These are phyloP conservation scores for Heliconius hortense DNA, from an alignment of 2,888 invertebrate genomes.

Conservation along the genomic window DNA sequence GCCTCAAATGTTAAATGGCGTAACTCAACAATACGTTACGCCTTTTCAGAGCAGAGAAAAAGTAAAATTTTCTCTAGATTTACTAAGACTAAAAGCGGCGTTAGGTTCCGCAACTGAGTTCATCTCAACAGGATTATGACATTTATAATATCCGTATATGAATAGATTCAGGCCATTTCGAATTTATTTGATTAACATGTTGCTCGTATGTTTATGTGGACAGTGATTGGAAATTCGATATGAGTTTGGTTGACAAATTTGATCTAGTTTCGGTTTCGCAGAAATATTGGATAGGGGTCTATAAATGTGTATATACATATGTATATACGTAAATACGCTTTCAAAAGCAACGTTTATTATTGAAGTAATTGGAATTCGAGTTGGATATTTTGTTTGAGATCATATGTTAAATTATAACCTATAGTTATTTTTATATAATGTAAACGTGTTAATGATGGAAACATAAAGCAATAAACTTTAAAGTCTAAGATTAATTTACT, in stretches of 20 bases:
- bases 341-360: not conserved
- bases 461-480: too few relatives aligned
- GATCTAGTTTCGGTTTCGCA: constrained; percentile 11
- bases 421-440: not conserved
- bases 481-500: too few relatives aligned
- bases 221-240: constrained; percentile 22
- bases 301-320: not conserved
- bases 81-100: not conserved
- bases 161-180: not conserved
- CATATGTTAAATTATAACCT: not conserved
- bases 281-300: constrained; percentile 8
- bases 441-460: not conserved
- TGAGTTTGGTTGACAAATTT: constrained; percentile 15
- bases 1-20: too few relatives aligned
- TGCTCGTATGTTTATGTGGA: constrained; percentile 21
- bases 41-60: too few relatives aligned
- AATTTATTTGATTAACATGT: constrained; percentile 42
- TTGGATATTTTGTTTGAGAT: not conserved
- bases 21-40: too few relatives aligned
- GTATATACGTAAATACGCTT: constrained; percentile 6
- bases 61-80: too few relatives aligned
- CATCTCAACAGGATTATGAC: too few relatives aligned
- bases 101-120: not conserved
- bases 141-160: too few relatives aligned
- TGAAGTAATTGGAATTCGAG: not conserved